Evolutionary conservation across 2,888 invertebrate species (phyloP).

Genomic region (Drosophila yooni): DNA sequence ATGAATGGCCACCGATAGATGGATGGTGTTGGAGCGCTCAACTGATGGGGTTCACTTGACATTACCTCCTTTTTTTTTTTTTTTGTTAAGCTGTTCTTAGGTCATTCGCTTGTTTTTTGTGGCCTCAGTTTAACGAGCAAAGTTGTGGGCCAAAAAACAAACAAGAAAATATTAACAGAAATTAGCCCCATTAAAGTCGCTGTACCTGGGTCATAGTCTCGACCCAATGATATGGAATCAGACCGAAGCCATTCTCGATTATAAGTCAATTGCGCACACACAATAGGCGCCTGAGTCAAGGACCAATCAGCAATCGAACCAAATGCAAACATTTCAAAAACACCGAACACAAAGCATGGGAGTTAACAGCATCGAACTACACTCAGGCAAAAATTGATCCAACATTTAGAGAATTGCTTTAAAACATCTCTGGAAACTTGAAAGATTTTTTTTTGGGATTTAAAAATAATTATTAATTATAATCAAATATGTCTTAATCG

Average conservation of each 20-base stretch:
- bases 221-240: constrained; percentile 42
- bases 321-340: constrained; percentile 48
- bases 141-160: constrained; percentile 22
- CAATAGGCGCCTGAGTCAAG: constrained; percentile 49
- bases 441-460: no score
- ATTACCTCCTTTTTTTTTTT: constrained; percentile 28
- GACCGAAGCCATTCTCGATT: constrained; percentile 41
- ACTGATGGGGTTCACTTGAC: constrained; percentile 40
- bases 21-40: constrained; percentile 3
- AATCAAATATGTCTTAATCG: background rate
- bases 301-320: constrained; percentile 48
- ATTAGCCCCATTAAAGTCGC: constrained; percentile 45
- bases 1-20: constrained; percentile 4
- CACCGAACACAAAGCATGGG: constrained; percentile 30
- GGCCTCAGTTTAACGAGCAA: constrained; percentile 37
- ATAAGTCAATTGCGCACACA: constrained; percentile 53
- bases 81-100: constrained; percentile 17
- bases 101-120: constrained; percentile 22
- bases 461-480: background rate
- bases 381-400: background rate
- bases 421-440: background rate
- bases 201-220: constrained; percentile 13
- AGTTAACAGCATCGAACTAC: constrained; percentile 17
- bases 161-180: constrained; percentile 41
- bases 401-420: background rate